Conservation (phyloP, 1,140 invertebrate species). For the Carcinoscorpius rotundicauda region DNA sequence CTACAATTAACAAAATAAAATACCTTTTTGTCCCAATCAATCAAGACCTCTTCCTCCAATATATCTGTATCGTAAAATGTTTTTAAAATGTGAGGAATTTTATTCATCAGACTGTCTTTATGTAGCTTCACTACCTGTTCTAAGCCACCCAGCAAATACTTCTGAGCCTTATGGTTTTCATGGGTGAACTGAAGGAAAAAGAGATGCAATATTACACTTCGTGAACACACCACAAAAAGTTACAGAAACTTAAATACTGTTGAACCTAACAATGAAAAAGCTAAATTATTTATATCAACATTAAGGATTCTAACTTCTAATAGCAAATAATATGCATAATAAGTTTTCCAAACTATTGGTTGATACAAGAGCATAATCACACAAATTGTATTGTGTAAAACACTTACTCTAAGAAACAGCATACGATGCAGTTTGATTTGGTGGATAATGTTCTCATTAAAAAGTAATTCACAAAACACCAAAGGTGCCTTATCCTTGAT, state of each 20-base stretch:
- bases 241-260: too few relatives aligned
- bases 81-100: slow-evolving; percentile 83
- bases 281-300: neutral
- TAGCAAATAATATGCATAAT: slow-evolving; percentile 6
- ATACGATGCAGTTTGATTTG: slow-evolving; percentile 46
- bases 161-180: slow-evolving; percentile 80
- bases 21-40: slow-evolving; percentile 91
- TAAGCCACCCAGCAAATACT: slow-evolving; percentile 86
- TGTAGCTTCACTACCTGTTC: slow-evolving; percentile 84
- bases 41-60: slow-evolving; percentile 78
- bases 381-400: slow-evolving; percentile 1
- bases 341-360: neutral
- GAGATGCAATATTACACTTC: neutral
- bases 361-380: neutral
- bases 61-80: slow-evolving; percentile 90
- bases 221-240: too few relatives aligned
- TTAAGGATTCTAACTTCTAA: neutral
- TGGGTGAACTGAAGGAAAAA: slow-evolving; percentile 63
- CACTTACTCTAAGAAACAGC: slow-evolving; percentile 41
- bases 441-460: slow-evolving; percentile 66
- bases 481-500: slow-evolving; percentile 87
- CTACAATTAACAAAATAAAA: slow-evolving; percentile 1
- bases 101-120: slow-evolving; percentile 62
- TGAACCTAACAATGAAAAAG: slow-evolving; percentile 11
- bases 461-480: slow-evolving; percentile 83